A percentile compares a stretch with the other conserved stretches of the same genome.
These are phyloP conservation scores for Phyllotreta cruciferae DNA, from an alignment of 2,888 invertebrate species.

Conservation along the genomic window DNA sequence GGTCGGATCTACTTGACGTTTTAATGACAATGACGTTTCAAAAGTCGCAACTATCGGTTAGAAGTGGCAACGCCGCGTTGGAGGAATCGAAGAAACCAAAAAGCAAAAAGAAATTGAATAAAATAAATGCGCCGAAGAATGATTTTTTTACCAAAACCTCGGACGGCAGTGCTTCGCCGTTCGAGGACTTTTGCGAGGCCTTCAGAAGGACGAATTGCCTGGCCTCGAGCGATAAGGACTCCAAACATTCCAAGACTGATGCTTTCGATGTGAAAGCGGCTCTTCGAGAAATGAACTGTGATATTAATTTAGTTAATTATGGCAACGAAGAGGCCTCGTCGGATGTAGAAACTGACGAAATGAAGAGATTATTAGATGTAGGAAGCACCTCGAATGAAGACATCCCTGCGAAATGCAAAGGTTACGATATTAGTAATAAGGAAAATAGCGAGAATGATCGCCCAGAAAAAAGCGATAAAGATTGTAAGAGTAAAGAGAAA, in stretches of 20 bases:
- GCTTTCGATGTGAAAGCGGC: constrained; percentile 8
- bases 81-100: not conserved
- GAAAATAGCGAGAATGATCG: no score
- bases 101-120: not conserved
- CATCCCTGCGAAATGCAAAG: no score
- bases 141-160: not conserved
- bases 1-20: constrained; percentile 27
- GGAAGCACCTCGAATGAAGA: no score
- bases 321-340: constrained; percentile 1
- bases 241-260: constrained; percentile 5
- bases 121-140: not conserved
- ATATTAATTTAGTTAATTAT: constrained; percentile 11
- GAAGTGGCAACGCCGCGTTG: not conserved
- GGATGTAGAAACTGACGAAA: not conserved
- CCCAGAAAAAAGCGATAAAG: not conserved
- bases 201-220: constrained; percentile 5
- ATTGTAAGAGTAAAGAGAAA: not conserved
- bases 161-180: not conserved
- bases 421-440: no score
- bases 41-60: constrained; percentile 8
- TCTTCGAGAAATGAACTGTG: constrained; percentile 10
- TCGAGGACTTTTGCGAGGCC: not conserved
- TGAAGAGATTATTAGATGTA: no score
- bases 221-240: not conserved
- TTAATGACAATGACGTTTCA: constrained; percentile 31